Evolutionary conservation across 2,113 vertebrate genomes (phyloP).

Genomic region (Salvelinus namaycush): DNA sequence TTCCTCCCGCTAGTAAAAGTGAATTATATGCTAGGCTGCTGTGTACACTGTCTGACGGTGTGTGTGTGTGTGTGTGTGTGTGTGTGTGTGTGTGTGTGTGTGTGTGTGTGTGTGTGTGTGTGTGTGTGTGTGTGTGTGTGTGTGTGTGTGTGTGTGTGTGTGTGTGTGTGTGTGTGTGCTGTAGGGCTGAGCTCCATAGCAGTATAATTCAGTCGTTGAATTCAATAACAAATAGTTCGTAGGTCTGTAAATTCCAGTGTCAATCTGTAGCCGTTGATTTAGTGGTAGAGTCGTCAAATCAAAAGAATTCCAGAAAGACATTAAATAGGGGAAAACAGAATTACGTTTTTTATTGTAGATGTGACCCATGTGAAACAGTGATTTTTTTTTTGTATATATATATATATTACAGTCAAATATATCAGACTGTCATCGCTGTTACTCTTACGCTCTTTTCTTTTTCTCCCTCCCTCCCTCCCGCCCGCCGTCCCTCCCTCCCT

Average conservation of each 20-base stretch:
- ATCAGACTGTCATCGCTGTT: background rate
- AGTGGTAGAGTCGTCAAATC: background rate
- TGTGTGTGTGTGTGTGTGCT: background rate
- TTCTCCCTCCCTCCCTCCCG: background rate
- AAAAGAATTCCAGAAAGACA: background rate
- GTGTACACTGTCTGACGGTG: background rate
- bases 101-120: too few species aligned
- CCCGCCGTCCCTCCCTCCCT: background rate
- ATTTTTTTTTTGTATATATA: background rate
- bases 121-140: too few species aligned
- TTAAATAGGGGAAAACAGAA: background rate
- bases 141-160: background rate
- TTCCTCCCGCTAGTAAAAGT: background rate
- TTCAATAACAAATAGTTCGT: slow-evolving; percentile 12
- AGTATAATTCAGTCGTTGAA: slow-evolving; percentile 3
- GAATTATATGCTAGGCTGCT: background rate
- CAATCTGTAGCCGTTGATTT: slow-evolving; percentile 10
- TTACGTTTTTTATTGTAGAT: background rate
- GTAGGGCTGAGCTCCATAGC: background rate
- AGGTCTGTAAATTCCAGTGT: slow-evolving; percentile 11
- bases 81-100: too few species aligned
- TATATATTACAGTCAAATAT: too few species aligned
- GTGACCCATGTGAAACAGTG: background rate
- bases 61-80: too few species aligned
- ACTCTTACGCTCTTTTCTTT: background rate